These are phyloP conservation scores for Tenthredo distinguenda DNA, from an alignment of 2,888 invertebrate genomes.

Conservation along the genomic window DNA sequence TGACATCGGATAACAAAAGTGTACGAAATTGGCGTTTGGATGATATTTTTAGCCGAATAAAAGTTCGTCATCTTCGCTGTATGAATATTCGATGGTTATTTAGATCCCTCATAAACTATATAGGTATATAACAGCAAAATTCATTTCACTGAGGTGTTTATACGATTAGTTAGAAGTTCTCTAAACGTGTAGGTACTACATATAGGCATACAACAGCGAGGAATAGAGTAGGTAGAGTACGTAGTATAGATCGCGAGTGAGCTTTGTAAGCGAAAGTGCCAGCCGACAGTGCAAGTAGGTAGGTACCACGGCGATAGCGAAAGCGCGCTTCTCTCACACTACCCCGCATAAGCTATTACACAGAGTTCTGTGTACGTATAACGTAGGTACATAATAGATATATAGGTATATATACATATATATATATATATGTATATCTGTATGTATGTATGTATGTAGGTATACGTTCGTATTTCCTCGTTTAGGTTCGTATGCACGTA, in stretches of 20 bases:
- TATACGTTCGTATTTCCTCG: neutral
- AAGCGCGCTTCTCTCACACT: neutral
- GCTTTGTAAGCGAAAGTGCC: conserved; percentile 19
- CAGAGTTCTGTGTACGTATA: conserved; percentile 10
- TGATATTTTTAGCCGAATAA: neutral
- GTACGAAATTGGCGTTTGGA: neutral
- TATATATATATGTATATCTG: neutral
- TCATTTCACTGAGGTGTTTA: no score
- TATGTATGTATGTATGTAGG: neutral
- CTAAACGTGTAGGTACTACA: neutral
- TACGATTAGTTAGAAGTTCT: no score
- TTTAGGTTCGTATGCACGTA: conserved; percentile 43
- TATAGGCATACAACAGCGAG: neutral
- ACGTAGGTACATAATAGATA: conserved; percentile 30
- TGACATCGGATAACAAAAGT: neutral
- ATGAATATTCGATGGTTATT: no score
- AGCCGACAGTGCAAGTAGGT: conserved; percentile 11
- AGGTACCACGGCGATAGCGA: neutral
- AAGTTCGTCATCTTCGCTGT: neutral
- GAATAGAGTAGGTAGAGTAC: neutral
- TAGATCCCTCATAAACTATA: no score
- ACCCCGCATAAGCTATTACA: conserved; percentile 2
- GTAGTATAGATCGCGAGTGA: conserved; percentile 2
- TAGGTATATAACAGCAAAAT: no score
- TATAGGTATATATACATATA: neutral